A percentile compares a stretch with the other conserved stretches of the same genome.
These are phyloP conservation scores for Stichopus horrens DNA, from an alignment of 53 echinoderm and acorn worm species.

Conservation along the genomic window DNA sequence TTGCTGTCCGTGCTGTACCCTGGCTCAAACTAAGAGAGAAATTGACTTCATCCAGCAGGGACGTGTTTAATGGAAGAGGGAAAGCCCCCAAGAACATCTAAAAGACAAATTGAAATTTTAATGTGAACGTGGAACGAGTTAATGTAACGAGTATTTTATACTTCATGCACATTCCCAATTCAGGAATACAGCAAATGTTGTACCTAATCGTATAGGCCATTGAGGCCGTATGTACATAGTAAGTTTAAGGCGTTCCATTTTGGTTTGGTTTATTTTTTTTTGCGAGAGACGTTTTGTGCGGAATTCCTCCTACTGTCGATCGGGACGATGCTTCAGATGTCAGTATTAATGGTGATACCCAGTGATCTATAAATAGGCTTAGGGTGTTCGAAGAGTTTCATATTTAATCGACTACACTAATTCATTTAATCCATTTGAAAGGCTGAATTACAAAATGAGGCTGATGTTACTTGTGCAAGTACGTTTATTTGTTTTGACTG, in stretches of 20 bases:
- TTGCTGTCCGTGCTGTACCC: constrained; percentile 56
- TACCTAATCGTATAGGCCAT: neutral
- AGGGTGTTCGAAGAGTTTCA: too few species aligned
- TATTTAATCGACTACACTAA: too few species aligned
- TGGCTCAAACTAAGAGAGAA: constrained; percentile 72
- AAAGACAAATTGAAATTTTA: too few species aligned
- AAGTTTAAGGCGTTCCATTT: neutral
- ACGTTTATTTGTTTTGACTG: too few species aligned
- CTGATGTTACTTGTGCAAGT: neutral
- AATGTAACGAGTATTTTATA: neutral
- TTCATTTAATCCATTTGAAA: neutral
- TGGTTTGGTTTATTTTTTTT: too few species aligned
- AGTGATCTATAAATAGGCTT: too few species aligned
- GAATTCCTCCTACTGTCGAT: too few species aligned
- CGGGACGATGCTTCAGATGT: too few species aligned
- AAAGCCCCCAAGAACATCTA: too few species aligned
- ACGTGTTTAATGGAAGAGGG: neutral
- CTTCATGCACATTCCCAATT: neutral
- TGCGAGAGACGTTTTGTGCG: too few species aligned
- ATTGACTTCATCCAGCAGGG: constrained; percentile 63
- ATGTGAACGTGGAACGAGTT: neutral
- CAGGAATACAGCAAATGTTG: neutral
- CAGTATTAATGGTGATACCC: too few species aligned
- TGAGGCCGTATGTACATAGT: neutral
- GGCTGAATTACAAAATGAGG: neutral